phyloP scores from a whole-genome alignment of 2,888 invertebrate genomes.

The Augiades crinisus region DNA sequence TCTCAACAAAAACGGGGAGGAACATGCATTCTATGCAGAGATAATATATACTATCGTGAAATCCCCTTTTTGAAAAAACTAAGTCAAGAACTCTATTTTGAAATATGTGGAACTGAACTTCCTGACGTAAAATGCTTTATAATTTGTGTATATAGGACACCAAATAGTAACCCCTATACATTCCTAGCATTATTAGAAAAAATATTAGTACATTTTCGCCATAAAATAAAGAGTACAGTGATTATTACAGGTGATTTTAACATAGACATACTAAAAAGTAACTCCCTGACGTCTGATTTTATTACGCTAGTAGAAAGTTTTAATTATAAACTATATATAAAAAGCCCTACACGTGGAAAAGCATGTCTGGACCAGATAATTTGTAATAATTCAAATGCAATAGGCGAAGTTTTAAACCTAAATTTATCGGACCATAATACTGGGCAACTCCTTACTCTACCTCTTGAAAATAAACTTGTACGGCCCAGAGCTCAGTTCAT shows the following conservation, averaged over 20 bases:
- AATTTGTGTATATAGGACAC: slow-evolving; percentile 14
- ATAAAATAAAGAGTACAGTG: neutral
- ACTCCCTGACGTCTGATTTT: neutral
- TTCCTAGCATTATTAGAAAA: slow-evolving; percentile 20
- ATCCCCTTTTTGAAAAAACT: too few species aligned
- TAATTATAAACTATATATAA: neutral
- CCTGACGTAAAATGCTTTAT: neutral
- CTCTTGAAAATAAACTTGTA: too few species aligned
- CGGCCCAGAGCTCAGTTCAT: neutral
- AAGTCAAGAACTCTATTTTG: neutral
- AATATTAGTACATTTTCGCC: neutral
- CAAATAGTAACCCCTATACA: slow-evolving; percentile 3
- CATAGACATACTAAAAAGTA: neutral
- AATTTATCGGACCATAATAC: neutral
- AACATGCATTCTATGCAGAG: neutral
- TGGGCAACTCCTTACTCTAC: neutral
- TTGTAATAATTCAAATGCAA: neutral
- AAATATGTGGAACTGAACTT: slow-evolving; percentile 4
- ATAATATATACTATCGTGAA: too few species aligned
- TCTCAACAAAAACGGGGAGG: neutral
- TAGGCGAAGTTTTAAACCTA: neutral
- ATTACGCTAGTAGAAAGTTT: neutral
- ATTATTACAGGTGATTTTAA: neutral
- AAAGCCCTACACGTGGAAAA: neutral
- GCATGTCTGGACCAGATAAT: neutral